These are phyloP conservation scores for Pyrrhura leucotis DNA, from an alignment of 2,797 vertebrate genomes.

Conservation along the genomic window DNA sequence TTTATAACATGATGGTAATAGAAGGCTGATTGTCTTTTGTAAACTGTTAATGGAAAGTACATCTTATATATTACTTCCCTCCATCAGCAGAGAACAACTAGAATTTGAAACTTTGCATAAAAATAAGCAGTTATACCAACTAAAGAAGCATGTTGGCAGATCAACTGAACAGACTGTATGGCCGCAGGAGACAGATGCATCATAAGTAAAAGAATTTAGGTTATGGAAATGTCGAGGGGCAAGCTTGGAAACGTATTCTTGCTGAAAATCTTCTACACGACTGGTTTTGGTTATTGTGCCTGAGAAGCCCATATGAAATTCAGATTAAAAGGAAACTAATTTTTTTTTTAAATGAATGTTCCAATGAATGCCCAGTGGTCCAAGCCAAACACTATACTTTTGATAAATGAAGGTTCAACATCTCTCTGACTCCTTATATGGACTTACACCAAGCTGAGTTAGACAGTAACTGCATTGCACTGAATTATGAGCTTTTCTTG, in stretches of 20 bases:
- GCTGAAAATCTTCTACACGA: neutral
- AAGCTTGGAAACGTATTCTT: neutral
- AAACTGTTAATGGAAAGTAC: neutral
- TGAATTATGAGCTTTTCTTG: neutral
- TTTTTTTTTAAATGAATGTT: neutral
- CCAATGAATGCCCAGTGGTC: neutral
- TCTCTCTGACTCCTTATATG: neutral
- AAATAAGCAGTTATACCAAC: neutral
- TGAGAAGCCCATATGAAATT: neutral
- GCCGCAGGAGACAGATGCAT: neutral
- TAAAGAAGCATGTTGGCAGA: neutral
- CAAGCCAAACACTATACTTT: neutral
- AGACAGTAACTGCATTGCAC: fast-evolving
- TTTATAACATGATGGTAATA: neutral
- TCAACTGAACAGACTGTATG: neutral
- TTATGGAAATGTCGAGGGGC: neutral
- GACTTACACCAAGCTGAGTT: neutral
- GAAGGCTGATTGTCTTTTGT: neutral
- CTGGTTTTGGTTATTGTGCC: neutral
- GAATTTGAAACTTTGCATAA: neutral
- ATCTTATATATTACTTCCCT: neutral
- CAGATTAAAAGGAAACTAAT: neutral
- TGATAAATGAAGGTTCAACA: neutral
- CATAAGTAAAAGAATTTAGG: neutral
- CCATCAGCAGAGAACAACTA: neutral